These are phyloP conservation scores for Octodonta nipae DNA, from an alignment of 2,888 invertebrate species.

Conservation along the genomic window DNA sequence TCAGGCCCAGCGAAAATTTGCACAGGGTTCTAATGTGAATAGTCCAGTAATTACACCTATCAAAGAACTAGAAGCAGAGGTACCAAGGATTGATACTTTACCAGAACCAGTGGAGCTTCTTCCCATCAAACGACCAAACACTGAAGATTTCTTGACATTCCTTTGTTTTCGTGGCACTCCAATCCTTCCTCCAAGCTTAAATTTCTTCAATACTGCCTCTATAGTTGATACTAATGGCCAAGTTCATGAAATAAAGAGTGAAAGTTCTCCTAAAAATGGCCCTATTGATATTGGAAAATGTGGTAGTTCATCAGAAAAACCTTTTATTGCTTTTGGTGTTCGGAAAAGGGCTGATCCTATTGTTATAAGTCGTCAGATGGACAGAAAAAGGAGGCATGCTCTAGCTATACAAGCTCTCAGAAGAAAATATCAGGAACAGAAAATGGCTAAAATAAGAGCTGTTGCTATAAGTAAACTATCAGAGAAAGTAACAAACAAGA, in stretches of 20 bases:
- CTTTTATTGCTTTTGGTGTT: constrained; percentile 43
- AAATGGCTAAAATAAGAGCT: constrained; percentile 42
- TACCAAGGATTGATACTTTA: constrained; percentile 29
- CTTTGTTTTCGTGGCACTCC: constrained; percentile 68
- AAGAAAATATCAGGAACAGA: constrained; percentile 48
- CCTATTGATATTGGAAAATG: constrained; percentile 28
- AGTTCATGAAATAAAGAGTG: constrained; percentile 29
- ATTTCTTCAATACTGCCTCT: constrained; percentile 48
- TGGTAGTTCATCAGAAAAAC: constrained; percentile 28
- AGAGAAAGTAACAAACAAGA: constrained; percentile 33
- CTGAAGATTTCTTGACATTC: constrained; percentile 76
- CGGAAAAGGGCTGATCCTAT: constrained; percentile 42
- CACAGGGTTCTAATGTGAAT: constrained; percentile 57
- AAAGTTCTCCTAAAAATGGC: constrained; percentile 26
- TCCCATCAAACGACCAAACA: constrained; percentile 58
- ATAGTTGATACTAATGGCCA: constrained; percentile 31
- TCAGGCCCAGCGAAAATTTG: constrained; percentile 78
- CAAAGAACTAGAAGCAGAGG: constrained; percentile 45
- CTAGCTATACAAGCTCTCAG: constrained; percentile 43
- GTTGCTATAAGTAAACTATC: constrained; percentile 35
- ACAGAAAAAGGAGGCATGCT: constrained; percentile 33
- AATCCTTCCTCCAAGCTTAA: constrained; percentile 56
- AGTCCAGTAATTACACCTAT: constrained; percentile 45
- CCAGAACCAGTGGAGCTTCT: constrained; percentile 46
- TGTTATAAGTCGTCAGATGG: constrained; percentile 34